Conservation (phyloP, 2,113 vertebrate species). For the Tenrec ecaudatus region DNA sequence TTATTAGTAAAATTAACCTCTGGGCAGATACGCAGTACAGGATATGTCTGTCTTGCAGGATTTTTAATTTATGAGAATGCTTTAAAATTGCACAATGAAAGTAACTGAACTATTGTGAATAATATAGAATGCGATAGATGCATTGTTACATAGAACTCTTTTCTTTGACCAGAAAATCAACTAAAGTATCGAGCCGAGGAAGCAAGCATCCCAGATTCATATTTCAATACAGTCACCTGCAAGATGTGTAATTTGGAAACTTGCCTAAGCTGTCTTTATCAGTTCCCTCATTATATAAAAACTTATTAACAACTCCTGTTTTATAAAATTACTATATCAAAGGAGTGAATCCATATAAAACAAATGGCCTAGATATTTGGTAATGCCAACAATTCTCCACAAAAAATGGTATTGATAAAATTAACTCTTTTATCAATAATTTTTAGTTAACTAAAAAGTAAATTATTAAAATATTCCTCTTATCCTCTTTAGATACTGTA, state of each 20-base stretch:
- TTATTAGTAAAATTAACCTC: conserved; percentile 23
- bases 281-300: not conserved
- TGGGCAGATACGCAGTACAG: not conserved
- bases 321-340: conserved; percentile 18
- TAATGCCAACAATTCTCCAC: conserved; percentile 3
- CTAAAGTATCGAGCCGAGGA: not conserved
- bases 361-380: not conserved
- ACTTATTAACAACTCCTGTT: not conserved
- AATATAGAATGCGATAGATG: not conserved
- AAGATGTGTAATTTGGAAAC: not conserved
- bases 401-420: not conserved
- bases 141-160: not conserved
- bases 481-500: not conserved
- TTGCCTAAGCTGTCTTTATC: not conserved
- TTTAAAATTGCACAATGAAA: not conserved
- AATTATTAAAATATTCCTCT: not conserved
- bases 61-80: not conserved
- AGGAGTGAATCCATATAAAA: not conserved
- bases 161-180: too few relatives aligned
- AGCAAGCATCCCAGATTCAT: not conserved
- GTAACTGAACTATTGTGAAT: not conserved
- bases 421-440: not conserved
- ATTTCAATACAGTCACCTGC: not conserved
- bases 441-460: not conserved
- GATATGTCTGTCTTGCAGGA: not conserved